Conservation (phyloP, 2,113 vertebrate species). For the Clarias magur region DNA sequence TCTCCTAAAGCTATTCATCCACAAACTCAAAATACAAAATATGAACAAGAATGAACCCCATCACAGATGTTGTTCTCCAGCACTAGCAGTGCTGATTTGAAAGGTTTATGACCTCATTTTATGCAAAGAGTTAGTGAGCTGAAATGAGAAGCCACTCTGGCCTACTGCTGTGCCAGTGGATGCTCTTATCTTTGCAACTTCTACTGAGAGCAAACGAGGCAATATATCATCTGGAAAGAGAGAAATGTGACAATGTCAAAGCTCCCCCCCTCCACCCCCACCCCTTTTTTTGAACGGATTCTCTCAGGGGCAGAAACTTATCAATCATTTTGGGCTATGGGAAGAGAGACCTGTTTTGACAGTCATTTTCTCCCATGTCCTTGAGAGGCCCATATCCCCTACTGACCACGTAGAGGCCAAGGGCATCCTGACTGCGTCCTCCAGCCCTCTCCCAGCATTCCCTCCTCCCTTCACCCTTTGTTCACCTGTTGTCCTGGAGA, state of each 20-base stretch:
- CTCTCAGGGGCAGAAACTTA: constrained; percentile 55
- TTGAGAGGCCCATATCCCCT: constrained; percentile 63
- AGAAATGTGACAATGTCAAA: constrained; percentile 44
- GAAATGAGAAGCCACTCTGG: constrained; percentile 14
- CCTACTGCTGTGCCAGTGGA: constrained; percentile 38
- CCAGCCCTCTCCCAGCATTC: constrained; percentile 61
- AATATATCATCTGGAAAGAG: constrained; percentile 45
- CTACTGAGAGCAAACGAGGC: constrained; percentile 32
- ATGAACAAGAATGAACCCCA: background rate
- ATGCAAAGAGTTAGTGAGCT: constrained; percentile 30
- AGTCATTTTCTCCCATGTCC: constrained; percentile 56
- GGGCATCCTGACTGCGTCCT: constrained; percentile 60
- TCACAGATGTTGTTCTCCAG: constrained; percentile 5
- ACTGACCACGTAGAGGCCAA: constrained; percentile 74
- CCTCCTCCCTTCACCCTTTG: constrained; percentile 67
- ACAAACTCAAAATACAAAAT: background rate
- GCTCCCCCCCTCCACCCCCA: background rate
- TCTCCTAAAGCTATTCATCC: background rate
- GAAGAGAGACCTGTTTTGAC: constrained; percentile 58
- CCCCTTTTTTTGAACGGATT: constrained; percentile 27
- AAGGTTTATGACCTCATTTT: constrained; percentile 19
- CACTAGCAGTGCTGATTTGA: background rate
- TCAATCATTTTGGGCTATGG: constrained; percentile 67
- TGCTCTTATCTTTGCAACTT: constrained; percentile 41
- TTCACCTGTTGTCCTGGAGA: constrained; percentile 77